Evolutionary conservation across 2,888 invertebrate genomes (phyloP), one percentile per base, ranked within the genome.

Genomic region (Beris chalybata): DNA sequence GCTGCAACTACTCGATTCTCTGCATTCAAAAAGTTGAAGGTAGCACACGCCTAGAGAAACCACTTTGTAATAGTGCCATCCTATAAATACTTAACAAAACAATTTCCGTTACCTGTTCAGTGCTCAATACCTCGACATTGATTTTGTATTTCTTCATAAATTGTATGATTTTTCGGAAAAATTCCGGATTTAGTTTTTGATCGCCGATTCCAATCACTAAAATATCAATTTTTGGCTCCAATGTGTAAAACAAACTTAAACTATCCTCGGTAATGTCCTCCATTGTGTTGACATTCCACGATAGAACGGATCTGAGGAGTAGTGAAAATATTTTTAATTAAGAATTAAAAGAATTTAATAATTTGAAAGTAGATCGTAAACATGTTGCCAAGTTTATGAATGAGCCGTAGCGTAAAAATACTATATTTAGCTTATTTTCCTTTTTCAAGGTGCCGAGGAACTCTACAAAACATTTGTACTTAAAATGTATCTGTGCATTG

Each of bases 21-120:
- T 0, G 89, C 85, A 77, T 89, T 92, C 48, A 97, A 82, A 77
- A 95, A 97, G 82, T 97, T 98, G 80, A 93, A 98, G 0, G 93
- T 93, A 2, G 93, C 83, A 74, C 92, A 90, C 0, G 97, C 97
- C 75, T 80, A 1, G 71, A 73, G 15, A 43, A n/a, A 66, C 22
- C 22, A 22, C 22, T 38, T 38, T 38, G n/a, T 29, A 52, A 13
- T 15, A 22, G 22, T 22, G 22, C 3, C 30, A 44, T 48, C 48
- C 30, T 32, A 30, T 55, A 11, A 47, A 29, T 6, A 15, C 54
- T 43, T 55, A 12, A 57, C n/a, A 12, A 48, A 38, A 9, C 38
- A 38, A 38, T 38, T 38, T 38, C 38, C 1, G 9, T 67, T 70
- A 79, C 79, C 73, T 90, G 88, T 71, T 92, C 89, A 0, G 93